Evolutionary conservation across 2,888 invertebrate genomes (phyloP).

Genomic region (Ditula angustiorana): DNA sequence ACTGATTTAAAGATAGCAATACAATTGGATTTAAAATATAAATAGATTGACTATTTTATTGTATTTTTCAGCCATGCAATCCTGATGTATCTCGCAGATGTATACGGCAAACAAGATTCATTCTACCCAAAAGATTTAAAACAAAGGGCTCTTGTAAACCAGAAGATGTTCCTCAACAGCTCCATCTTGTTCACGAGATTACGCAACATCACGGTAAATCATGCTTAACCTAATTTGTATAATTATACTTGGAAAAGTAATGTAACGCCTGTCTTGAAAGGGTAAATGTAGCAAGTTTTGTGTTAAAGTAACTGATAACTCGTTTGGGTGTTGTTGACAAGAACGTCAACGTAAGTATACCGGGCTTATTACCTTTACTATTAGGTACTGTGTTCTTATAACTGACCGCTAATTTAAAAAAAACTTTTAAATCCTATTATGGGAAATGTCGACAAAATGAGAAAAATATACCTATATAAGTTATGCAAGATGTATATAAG

Average conservation of each 20-base stretch:
- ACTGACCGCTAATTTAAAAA: no score
- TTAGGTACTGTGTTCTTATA: no score
- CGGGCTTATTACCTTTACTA: neutral
- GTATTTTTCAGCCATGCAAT: slow-evolving; percentile 69
- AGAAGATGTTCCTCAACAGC: slow-evolving; percentile 74
- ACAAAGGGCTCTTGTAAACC: slow-evolving; percentile 73
- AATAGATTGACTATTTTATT: no score
- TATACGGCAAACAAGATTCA: slow-evolving; percentile 73
- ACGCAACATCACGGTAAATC: slow-evolving; percentile 40
- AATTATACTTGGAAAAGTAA: slow-evolving; percentile 28
- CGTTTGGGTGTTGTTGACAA: slow-evolving; percentile 10
- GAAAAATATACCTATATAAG: no score
- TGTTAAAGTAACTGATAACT: slow-evolving; percentile 25
- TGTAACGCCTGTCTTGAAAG: slow-evolving; percentile 21
- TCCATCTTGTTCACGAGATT: slow-evolving; percentile 66
- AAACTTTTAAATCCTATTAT: no score
- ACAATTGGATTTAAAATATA: no score
- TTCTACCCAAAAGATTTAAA: slow-evolving; percentile 80
- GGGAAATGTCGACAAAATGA: no score
- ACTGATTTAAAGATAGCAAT: no score
- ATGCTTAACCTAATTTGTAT: slow-evolving; percentile 31
- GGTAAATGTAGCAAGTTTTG: slow-evolving; percentile 45
- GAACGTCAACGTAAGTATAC: neutral
- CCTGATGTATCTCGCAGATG: slow-evolving; percentile 66
- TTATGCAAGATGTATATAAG: no score